Conservation (phyloP, 2,888 invertebrate species). For the Spicauda simplicius region DNA sequence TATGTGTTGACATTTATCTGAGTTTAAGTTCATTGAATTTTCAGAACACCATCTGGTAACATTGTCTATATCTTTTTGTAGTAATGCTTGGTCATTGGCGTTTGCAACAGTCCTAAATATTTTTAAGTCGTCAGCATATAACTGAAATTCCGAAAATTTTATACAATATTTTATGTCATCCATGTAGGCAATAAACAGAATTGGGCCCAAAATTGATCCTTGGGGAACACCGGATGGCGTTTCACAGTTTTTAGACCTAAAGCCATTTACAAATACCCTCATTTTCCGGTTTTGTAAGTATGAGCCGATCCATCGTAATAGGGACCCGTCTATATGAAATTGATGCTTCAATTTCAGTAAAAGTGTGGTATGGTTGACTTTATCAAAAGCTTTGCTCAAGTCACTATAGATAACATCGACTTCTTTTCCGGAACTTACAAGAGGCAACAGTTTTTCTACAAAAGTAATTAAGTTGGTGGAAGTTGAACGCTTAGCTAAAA, state of each 20-base stretch:
- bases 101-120: slow-evolving; percentile 6
- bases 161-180: slow-evolving; percentile 18
- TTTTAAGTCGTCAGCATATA: slow-evolving; percentile 15
- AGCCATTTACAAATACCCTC: background rate
- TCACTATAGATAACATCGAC: background rate
- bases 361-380: background rate
- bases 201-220: slow-evolving; percentile 24
- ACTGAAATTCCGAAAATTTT: slow-evolving; percentile 5
- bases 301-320: slow-evolving; percentile 9
- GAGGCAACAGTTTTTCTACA: background rate
- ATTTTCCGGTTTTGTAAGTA: slow-evolving; percentile 16
- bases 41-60: background rate
- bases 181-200: slow-evolving; percentile 10
- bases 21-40: background rate
- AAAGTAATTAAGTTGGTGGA: too few relatives aligned
- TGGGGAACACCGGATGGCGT: background rate
- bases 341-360: slow-evolving; percentile 11
- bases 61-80: background rate
- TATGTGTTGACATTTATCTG: slow-evolving; percentile 3
- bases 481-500: background rate
- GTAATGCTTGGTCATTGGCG: background rate
- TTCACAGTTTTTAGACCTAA: background rate
- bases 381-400: background rate
- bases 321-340: slow-evolving; percentile 4
- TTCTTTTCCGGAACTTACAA: slow-evolving; percentile 1